Evolutionary conservation across 2,797 vertebrate species (phyloP), one percentile per base, ranked within the genome.

Genomic region (Euthynnus affinis): DNA sequence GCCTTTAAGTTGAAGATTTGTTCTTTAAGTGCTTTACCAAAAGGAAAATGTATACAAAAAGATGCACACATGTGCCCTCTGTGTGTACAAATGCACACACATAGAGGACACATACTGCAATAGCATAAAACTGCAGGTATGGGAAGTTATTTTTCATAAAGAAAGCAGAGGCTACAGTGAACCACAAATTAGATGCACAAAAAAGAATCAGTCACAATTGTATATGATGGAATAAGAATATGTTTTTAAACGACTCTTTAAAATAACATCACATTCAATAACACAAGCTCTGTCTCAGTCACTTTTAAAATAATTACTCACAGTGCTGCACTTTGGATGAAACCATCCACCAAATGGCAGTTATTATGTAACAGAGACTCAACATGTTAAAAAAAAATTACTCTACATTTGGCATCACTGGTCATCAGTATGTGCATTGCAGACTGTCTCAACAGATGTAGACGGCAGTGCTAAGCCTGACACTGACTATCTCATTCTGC

Each of bases 301-400:
- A 15, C 46, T 68, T 51, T 74, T 63, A 44, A 60, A 78, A 48
- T 81, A 74, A 72, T 32, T 10, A 63, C 66, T 62, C 6, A 51
- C 23, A 5, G 46, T 56, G 22, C 56, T 52, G 48, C 68, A 68
- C 62, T 74, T 53, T 61, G 74, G 56, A 76, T 48, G 10, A 63
- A 78, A 82, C 23, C 65, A 48, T 60, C 55, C 65, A 71, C 44
- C 57, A 83, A 80, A 85, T 75, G 62, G 32, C 68, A 34, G 29
- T 27, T 46, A 52, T 83, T 83, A 88, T 63, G 52, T 49, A 85
- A 88, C 49, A 77, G 29, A 66, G 37, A 74, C 40, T 55, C 44
- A 69, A 23, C 53, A 20, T 18, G 3, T 79, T 77, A n/a, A 53
- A 3, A 52, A 52, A 52, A 52, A 52, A 52, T 52, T 18, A 37